phyloP scores from a whole-genome alignment of 2,113 vertebrate genomes.

The Dinomys branickii region DNA sequence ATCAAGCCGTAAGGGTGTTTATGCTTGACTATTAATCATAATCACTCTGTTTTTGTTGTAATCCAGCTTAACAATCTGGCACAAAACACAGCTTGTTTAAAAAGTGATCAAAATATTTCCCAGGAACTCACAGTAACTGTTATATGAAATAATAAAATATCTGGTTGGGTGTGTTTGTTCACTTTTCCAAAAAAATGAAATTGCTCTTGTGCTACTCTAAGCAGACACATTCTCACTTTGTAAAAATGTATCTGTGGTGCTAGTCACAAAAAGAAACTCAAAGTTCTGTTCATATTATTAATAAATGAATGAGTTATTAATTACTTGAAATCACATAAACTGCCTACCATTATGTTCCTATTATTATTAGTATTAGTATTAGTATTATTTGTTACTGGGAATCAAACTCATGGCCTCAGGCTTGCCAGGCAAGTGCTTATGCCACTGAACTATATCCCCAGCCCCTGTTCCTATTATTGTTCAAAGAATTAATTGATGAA shows the following conservation, averaged over 20 bases:
- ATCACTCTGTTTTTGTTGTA: neutral
- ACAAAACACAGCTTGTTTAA: constrained; percentile 1
- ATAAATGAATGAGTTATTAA: neutral
- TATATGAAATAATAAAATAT: constrained; percentile 34
- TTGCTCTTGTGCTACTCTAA: neutral
- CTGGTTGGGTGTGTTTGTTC: neutral
- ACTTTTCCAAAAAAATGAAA: neutral
- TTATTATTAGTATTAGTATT: too few species aligned
- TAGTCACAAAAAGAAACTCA: neutral
- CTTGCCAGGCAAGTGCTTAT: too few species aligned
- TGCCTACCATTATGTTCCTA: too few species aligned
- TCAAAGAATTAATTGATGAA: neutral
- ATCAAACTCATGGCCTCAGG: too few species aligned
- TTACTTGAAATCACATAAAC: neutral
- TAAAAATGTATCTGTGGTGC: neutral
- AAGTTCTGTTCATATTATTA: neutral
- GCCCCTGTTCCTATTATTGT: neutral
- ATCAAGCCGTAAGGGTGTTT: neutral
- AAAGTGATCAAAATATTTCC: neutral
- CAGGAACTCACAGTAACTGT: neutral
- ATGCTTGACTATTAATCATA: neutral
- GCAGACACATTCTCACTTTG: neutral
- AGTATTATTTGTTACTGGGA: too few species aligned
- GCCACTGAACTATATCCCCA: too few species aligned
- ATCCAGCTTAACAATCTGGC: neutral